These are phyloP conservation scores for Lycophotia porphyrea DNA, from an alignment of 2,888 invertebrate genomes.

Conservation along the genomic window DNA sequence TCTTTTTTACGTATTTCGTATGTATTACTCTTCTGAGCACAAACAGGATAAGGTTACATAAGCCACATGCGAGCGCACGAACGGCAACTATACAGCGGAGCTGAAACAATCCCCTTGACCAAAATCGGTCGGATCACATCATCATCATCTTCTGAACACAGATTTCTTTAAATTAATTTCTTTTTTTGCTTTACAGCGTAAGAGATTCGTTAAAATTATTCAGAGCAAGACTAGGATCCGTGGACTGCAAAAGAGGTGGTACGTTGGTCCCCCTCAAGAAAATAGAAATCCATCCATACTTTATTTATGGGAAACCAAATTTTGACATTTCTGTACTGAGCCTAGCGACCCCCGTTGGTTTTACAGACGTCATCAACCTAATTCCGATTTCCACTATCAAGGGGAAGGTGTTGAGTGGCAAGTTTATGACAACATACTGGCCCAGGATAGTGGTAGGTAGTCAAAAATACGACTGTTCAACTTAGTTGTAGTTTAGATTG, in stretches of 20 bases:
- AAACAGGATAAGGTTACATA: too few species aligned
- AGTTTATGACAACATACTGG: constrained; percentile 83
- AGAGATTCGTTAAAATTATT: constrained; percentile 82
- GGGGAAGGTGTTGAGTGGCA: constrained; percentile 75
- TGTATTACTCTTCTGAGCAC: too few species aligned
- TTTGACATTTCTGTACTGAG: constrained; percentile 80
- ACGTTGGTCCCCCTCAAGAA: constrained; percentile 72
- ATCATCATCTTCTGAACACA: not conserved
- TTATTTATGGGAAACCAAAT: constrained; percentile 69
- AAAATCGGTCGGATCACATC: too few species aligned
- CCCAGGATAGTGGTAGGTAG: constrained; percentile 84
- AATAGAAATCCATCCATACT: constrained; percentile 79
- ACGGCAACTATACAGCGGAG: too few species aligned
- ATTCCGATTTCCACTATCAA: constrained; percentile 73
- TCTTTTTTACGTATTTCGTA: too few species aligned
- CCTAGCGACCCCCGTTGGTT: constrained; percentile 69
- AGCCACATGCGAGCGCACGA: too few species aligned
- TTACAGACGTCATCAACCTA: constrained; percentile 72
- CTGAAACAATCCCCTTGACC: too few species aligned
- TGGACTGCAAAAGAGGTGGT: constrained; percentile 83
- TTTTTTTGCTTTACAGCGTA: constrained; percentile 72
- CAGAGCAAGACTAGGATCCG: constrained; percentile 80
- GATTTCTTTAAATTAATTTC: not conserved
- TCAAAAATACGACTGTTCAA: not conserved
- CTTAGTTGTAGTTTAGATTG: not conserved